Percentiles rank a stretch among this genome's conserved stretches.
Evolutionary conservation across 1,140 invertebrate species (phyloP).

Genomic region (Lordiphosa clarofinis): DNA sequence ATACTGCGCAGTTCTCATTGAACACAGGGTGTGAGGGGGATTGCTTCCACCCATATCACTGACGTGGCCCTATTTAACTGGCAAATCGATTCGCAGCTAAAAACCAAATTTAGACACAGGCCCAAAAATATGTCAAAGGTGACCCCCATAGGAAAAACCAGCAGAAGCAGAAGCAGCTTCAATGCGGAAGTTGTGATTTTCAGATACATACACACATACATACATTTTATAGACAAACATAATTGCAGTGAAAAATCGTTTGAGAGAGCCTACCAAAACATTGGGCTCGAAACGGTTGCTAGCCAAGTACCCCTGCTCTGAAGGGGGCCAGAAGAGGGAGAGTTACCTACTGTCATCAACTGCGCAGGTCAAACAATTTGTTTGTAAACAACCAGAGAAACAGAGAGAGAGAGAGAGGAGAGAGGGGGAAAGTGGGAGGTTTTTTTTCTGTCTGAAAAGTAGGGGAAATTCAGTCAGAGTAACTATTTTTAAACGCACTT

Average conservation of each 20-base stretch:
- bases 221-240: too few species aligned
- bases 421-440: background rate
- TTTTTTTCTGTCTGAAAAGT: slow-evolving; percentile 9
- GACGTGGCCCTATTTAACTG: slow-evolving; percentile 45
- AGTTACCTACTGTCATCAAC: slow-evolving; percentile 13
- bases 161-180: slow-evolving; percentile 33
- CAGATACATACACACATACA: slow-evolving; percentile 24
- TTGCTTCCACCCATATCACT: slow-evolving; percentile 7
- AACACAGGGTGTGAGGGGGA: background rate
- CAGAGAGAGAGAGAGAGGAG: slow-evolving; percentile 8
- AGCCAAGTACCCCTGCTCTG: slow-evolving; percentile 14
- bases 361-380: slow-evolving; percentile 73
- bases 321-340: background rate
- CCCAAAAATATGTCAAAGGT: slow-evolving; percentile 48
- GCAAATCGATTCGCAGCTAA: slow-evolving; percentile 41
- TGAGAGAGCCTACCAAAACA: slow-evolving; percentile 25
- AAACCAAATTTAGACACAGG: slow-evolving; percentile 6
- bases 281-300: slow-evolving; percentile 34
- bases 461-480: slow-evolving; percentile 35
- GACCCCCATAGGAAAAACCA: slow-evolving; percentile 38
- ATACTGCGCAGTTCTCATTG: slow-evolving; percentile 56
- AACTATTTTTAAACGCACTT: background rate
- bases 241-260: slow-evolving; percentile 46
- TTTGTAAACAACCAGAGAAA: slow-evolving; percentile 62
- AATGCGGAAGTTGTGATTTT: slow-evolving; percentile 42